Evolutionary conservation across 1,140 invertebrate species (phyloP).

Genomic region (Pinna nobilis): DNA sequence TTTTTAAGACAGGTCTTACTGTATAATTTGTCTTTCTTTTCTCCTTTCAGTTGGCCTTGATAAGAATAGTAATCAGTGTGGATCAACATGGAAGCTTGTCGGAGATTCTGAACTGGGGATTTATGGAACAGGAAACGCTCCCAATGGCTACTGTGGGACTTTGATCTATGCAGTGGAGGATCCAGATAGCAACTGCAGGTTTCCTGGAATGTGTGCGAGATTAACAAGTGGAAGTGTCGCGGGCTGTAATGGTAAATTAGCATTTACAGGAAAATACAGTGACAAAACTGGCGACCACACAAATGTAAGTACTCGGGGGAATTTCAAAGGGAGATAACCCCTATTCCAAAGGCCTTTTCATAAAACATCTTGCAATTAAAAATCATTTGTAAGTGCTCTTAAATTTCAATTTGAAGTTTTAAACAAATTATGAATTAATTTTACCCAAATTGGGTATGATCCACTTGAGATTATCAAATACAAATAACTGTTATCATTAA

Average conservation of each 20-base stretch:
- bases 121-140: background rate
- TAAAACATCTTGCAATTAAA: too few relatives aligned
- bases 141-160: conserved; percentile 1
- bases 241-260: background rate
- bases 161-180: background rate
- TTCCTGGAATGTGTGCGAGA: conserved; percentile 10
- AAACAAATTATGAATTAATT: too few relatives aligned
- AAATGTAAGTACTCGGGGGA: background rate
- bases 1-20: too few relatives aligned
- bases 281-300: conserved; percentile 10
- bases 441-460: too few relatives aligned
- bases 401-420: too few relatives aligned
- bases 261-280: conserved; percentile 20
- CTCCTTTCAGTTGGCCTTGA: background rate
- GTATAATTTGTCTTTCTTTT: too few relatives aligned
- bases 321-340: too few relatives aligned
- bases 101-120: background rate
- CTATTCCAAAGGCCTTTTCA: too few relatives aligned
- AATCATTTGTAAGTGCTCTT: too few relatives aligned
- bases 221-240: background rate
- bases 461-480: too few relatives aligned
- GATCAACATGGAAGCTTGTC: background rate
- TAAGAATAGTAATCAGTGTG: background rate
- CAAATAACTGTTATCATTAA: too few relatives aligned
- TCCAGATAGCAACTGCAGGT: background rate